phyloP scores from a whole-genome alignment of 2,888 invertebrate species.

The Leptura quadrifasciata region DNA sequence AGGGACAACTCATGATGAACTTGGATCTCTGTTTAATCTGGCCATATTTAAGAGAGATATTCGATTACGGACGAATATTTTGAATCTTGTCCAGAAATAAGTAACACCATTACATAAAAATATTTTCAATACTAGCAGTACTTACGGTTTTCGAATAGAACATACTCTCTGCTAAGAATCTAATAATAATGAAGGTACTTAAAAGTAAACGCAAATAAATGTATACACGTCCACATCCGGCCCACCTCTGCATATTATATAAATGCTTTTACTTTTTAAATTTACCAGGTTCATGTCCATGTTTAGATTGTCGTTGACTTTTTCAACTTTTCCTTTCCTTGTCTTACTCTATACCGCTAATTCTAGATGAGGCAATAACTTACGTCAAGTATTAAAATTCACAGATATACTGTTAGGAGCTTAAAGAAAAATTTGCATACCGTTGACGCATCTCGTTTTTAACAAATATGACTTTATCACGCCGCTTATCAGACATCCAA shows the following conservation, averaged over 20 bases:
- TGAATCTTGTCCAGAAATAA: too few relatives aligned
- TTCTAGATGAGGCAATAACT: neutral
- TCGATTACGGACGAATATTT: too few relatives aligned
- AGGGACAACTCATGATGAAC: too few relatives aligned
- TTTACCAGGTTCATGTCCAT: conserved; percentile 35
- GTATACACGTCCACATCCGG: conserved; percentile 25
- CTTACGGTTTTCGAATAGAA: too few relatives aligned
- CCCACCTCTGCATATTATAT: conserved; percentile 22
- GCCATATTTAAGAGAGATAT: too few relatives aligned
- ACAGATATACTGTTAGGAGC: neutral
- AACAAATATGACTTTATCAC: too few relatives aligned
- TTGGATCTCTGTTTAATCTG: too few relatives aligned
- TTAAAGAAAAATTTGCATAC: neutral
- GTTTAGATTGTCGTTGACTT: conserved; percentile 42
- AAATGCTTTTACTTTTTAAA: conserved; percentile 49
- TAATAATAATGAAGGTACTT: too few relatives aligned
- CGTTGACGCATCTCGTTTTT: neutral
- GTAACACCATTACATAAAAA: too few relatives aligned
- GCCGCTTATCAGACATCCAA: too few relatives aligned
- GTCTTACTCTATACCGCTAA: neutral
- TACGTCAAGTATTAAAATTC: neutral
- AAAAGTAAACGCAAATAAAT: neutral
- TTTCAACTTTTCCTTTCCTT: conserved; percentile 24
- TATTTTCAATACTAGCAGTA: too few relatives aligned
- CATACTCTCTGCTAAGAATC: too few relatives aligned